Percentiles rank a stretch among this genome's conserved stretches.
Conservation (phyloP, 2,113 vertebrate species). For the Anoura caudifer region DNA sequence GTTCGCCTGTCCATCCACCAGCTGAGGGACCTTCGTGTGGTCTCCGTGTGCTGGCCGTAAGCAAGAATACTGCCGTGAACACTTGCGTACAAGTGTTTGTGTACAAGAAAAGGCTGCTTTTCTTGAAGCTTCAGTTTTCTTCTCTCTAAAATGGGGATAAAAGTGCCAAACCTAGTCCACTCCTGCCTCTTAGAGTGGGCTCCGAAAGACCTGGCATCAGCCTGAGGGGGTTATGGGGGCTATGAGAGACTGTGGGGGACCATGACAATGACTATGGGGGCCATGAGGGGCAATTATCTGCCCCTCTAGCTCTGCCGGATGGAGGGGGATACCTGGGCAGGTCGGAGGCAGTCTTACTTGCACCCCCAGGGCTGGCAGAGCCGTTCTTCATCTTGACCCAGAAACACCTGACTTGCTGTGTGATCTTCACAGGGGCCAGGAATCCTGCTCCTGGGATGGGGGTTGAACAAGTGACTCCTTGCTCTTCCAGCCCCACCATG, state of each 20-base stretch:
- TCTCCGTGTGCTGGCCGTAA: not conserved
- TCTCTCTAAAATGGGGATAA: not conserved
- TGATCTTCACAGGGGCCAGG: not conserved
- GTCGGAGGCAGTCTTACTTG: not conserved
- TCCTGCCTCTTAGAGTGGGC: not conserved
- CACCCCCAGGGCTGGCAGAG: not conserved
- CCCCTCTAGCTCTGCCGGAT: too few species aligned
- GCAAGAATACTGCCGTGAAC: not conserved
- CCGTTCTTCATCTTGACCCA: not conserved
- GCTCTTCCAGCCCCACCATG: not conserved
- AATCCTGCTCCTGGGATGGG: not conserved
- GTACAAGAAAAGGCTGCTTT: not conserved
- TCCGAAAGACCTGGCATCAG: not conserved
- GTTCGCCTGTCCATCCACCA: not conserved
- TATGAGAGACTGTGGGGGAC: not conserved
- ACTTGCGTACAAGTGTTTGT: not conserved
- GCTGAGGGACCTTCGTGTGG: too few species aligned
- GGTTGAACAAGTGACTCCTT: accelerated
- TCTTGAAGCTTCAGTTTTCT: not conserved
- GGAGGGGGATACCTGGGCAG: too few species aligned
- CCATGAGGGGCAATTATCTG: too few species aligned
- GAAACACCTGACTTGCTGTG: not conserved
- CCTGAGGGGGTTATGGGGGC: not conserved
- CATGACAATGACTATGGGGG: not conserved
- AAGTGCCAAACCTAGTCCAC: not conserved